Base-by-base conservation (phyloP, 2,113 vertebrate species). In the Symphodus melops region DNA sequence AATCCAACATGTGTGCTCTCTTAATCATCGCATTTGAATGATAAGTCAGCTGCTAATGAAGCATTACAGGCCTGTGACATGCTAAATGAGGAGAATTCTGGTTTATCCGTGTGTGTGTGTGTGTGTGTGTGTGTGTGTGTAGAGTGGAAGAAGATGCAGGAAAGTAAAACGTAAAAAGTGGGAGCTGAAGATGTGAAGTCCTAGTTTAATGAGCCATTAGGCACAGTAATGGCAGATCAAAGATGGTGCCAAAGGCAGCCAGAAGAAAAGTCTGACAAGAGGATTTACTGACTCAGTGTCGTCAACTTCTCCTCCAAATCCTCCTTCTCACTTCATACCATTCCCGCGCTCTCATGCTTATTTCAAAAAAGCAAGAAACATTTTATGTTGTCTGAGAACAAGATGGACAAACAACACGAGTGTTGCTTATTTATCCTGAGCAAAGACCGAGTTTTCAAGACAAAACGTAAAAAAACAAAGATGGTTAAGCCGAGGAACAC, bases 231-330 rank as follows among this genome's bases (percentile, higher is more conserved):
- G 44, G 44, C 6, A 46, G 62, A 60, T 55, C 54, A 70, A 81
- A 77, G 64, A 70, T 25, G 37, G 14, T 16, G 48, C 49, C 20
- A 51, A 53, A 51, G 20, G 42, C 17, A 25, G 36, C 2, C 48
- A 56, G 21, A 57, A 36, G 33, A 63, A 20, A 14, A 6, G 5
- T 33, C 44, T 42, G 54, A 11, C 23, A 23, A 51, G 56, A 80
- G 44, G 56, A 66, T 72, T 68, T 68, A 65, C 69, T 58, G 68
- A 39, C 23, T 54, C 20, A 21, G 51, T 36, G 67, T 61, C 44
- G 51, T 72, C 55, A 62, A 23, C 48, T 67, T 57, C 72, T 81
- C 49, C 58, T 56, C 48, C 33, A 64, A 65, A 60, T 76, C 68
- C 73, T 79, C 57, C 53, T 51, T 66, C 59, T 75, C 58, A 21